A percentile compares a stretch with the other conserved stretches of the same genome.
Conservation (phyloP, 1,140 invertebrate species). For the Drosophila pandora region DNA sequence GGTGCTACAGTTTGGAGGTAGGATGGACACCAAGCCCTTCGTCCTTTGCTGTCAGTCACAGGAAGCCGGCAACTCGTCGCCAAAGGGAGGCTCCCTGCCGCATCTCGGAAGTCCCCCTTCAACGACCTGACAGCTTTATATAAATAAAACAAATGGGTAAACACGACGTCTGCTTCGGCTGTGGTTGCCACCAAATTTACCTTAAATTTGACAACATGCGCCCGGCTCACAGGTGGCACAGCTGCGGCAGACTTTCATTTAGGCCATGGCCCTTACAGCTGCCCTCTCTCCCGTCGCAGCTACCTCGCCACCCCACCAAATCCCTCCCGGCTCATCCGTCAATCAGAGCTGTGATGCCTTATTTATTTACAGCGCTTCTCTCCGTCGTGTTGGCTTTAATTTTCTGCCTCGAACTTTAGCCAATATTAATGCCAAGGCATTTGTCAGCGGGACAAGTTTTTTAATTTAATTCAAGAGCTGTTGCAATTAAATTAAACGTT, state of each 20-base stretch:
- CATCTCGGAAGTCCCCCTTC: background rate
- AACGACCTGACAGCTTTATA: constrained; percentile 69
- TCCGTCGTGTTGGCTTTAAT: constrained; percentile 42
- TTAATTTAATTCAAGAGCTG: constrained; percentile 76
- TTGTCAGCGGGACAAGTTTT: constrained; percentile 63
- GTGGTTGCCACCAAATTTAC: constrained; percentile 75
- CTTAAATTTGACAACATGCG: constrained; percentile 78
- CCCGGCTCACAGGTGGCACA: constrained; percentile 60
- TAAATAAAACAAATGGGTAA: constrained; percentile 74
- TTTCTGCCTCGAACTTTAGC: constrained; percentile 23
- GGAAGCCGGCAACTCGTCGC: constrained; percentile 24
- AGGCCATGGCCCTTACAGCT: constrained; percentile 13
- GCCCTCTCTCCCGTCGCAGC: too few relatives aligned
- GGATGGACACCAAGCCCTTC: constrained; percentile 2
- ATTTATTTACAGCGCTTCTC: constrained; percentile 44
- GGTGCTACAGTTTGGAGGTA: constrained; percentile 15
- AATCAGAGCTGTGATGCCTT: constrained; percentile 58
- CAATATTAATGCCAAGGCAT: constrained; percentile 68
- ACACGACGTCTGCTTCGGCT: constrained; percentile 39
- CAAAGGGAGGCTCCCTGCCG: constrained; percentile 6
- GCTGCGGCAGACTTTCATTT: constrained; percentile 54
- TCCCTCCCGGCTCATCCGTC: constrained; percentile 39
- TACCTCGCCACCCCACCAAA: background rate
- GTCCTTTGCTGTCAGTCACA: constrained; percentile 35
- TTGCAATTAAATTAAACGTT: constrained; percentile 79